These are phyloP conservation scores for Thyatira batis DNA, from an alignment of 2,888 invertebrate genomes.

Conservation along the genomic window DNA sequence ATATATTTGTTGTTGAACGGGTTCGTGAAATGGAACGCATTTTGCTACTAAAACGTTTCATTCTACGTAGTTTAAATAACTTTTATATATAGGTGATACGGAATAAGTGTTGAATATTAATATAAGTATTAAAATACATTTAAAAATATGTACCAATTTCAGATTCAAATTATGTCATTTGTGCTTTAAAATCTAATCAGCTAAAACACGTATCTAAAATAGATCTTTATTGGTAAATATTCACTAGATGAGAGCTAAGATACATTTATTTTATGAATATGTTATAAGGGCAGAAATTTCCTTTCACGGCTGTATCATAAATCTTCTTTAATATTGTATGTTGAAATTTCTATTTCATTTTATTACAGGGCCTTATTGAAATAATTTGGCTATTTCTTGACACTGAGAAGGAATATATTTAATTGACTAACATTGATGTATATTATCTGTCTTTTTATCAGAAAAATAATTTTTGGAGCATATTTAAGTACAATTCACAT, in stretches of 20 bases:
- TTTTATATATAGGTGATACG: background rate
- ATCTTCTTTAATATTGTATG: too few relatives aligned
- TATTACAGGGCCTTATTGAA: background rate
- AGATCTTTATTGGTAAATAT: constrained; percentile 26
- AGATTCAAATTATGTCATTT: constrained; percentile 38
- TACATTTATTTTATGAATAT: too few relatives aligned
- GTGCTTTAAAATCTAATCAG: constrained; percentile 35
- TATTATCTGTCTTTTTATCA: background rate
- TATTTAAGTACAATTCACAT: background rate
- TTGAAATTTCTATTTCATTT: background rate
- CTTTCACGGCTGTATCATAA: background rate
- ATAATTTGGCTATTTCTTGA: background rate
- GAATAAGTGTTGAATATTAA: background rate
- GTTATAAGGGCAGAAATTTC: background rate
- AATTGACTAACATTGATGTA: too few relatives aligned
- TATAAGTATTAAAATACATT: constrained; percentile 3
- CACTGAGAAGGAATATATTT: background rate
- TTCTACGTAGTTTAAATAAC: background rate
- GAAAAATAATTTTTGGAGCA: background rate
- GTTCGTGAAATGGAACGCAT: background rate
- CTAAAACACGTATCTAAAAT: constrained; percentile 56
- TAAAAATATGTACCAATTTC: constrained; percentile 1
- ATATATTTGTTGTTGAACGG: background rate
- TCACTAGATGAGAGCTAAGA: background rate
- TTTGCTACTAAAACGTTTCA: background rate